phyloP scores from a whole-genome alignment of 2,113 vertebrate species.

The Tetraodon nigroviridis region DNA sequence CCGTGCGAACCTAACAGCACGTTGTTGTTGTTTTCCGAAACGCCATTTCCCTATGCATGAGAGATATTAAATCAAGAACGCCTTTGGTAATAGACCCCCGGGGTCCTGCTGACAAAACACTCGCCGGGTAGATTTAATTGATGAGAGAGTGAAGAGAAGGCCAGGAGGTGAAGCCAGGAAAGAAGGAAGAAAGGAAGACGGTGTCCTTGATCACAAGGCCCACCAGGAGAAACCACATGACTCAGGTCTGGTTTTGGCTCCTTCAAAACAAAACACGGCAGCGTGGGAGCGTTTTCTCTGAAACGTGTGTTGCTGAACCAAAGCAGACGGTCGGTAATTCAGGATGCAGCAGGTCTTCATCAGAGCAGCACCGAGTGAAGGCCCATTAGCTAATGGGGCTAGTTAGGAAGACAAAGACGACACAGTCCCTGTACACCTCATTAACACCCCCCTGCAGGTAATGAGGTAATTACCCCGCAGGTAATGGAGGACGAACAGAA shows the following conservation, averaged over 20 bases:
- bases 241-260: slow-evolving; percentile 1
- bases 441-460: slow-evolving; percentile 42
- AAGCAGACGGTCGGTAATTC: neutral
- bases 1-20: slow-evolving; percentile 46
- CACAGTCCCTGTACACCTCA: slow-evolving; percentile 41
- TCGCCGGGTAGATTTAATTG: slow-evolving; percentile 60
- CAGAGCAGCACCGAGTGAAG: slow-evolving; percentile 50
- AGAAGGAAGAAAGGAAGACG: slow-evolving; percentile 20
- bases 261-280: neutral
- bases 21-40: slow-evolving; percentile 34
- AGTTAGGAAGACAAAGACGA: slow-evolving; percentile 62
- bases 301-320: too few relatives aligned
- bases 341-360: slow-evolving; percentile 39
- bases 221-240: slow-evolving; percentile 23
- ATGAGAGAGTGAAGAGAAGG: slow-evolving; percentile 16
- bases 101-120: slow-evolving; percentile 57
- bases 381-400: slow-evolving; percentile 68
- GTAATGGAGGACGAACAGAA: neutral
- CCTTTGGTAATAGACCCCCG: slow-evolving; percentile 47
- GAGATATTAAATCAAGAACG: slow-evolving; percentile 68
- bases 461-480: too few relatives aligned
- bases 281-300: too few relatives aligned
- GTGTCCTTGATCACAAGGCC: slow-evolving; percentile 15
- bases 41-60: slow-evolving; percentile 26
- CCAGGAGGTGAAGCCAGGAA: neutral